phyloP scores from a whole-genome alignment of 2,113 vertebrate species.

The Rhinolophus sinicus region DNA sequence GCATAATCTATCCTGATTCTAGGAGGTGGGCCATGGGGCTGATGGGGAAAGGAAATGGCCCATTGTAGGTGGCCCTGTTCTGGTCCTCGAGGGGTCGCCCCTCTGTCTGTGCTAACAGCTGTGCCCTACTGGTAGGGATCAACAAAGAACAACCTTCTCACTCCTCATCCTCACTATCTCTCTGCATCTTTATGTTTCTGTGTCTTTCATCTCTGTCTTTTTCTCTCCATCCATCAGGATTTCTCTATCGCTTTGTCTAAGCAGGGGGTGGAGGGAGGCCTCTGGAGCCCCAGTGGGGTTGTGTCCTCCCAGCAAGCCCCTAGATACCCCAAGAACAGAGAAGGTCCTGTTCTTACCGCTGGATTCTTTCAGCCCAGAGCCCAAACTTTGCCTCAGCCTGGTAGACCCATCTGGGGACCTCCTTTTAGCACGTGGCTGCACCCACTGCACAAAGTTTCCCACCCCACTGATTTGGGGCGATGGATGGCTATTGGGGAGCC shows the following conservation, averaged over 20 bases:
- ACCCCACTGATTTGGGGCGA: neutral
- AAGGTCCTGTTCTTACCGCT: neutral
- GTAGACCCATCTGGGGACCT: neutral
- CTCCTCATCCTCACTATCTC: neutral
- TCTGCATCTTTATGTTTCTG: neutral
- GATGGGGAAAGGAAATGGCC: neutral
- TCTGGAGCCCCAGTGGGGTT: neutral
- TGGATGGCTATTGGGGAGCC: neutral
- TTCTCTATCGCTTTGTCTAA: neutral
- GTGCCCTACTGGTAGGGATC: neutral
- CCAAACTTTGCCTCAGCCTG: neutral
- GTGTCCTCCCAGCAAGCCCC: neutral
- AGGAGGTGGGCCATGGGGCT: fast-evolving
- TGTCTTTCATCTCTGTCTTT: neutral
- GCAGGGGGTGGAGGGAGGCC: neutral
- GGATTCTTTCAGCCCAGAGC: neutral
- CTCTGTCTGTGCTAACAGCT: neutral
- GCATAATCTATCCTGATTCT: fast-evolving
- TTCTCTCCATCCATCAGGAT: neutral
- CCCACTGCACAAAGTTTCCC: neutral
- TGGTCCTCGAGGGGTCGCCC: neutral
- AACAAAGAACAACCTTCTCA: neutral
- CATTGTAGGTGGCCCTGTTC: neutral
- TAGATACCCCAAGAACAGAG: neutral
- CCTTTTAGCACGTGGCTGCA: neutral